Evolutionary conservation across 64 coral and sea anemone genomes (phyloP).

Genomic region (Dendronephthya gigantea): DNA sequence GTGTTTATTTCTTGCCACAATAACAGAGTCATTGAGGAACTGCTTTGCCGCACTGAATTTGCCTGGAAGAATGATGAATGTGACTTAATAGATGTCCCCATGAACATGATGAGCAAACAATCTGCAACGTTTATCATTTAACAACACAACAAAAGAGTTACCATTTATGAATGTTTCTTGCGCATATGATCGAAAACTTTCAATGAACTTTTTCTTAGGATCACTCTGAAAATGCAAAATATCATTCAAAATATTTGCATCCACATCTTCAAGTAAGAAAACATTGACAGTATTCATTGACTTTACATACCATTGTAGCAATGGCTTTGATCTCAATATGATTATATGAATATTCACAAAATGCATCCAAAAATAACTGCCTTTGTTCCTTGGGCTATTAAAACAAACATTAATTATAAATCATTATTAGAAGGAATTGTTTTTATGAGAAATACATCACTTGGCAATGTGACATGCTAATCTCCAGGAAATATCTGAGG

Average conservation of each 20-base stretch:
- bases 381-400: neutral
- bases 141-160: neutral
- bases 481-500: too few relatives aligned
- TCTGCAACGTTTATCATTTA: too few relatives aligned
- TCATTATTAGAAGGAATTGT: too few relatives aligned
- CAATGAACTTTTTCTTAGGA: neutral
- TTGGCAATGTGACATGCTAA: too few relatives aligned
- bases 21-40: neutral
- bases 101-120: too few relatives aligned
- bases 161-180: neutral
- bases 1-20: conserved; percentile 5
- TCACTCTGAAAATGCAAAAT: neutral
- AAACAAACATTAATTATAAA: neutral
- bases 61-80: too few relatives aligned
- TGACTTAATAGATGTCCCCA: too few relatives aligned
- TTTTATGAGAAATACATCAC: too few relatives aligned
- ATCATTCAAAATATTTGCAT: neutral
- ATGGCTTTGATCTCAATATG: neutral
- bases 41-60: conserved; percentile 12
- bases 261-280: too few relatives aligned
- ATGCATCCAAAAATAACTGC: neutral
- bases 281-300: too few relatives aligned
- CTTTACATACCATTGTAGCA: neutral
- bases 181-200: neutral
- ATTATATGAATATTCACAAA: neutral